A percentile compares a stretch with the other conserved stretches of the same genome.
Evolutionary conservation across 1,140 invertebrate species (phyloP).

Genomic region (Bombus difficillimus): DNA sequence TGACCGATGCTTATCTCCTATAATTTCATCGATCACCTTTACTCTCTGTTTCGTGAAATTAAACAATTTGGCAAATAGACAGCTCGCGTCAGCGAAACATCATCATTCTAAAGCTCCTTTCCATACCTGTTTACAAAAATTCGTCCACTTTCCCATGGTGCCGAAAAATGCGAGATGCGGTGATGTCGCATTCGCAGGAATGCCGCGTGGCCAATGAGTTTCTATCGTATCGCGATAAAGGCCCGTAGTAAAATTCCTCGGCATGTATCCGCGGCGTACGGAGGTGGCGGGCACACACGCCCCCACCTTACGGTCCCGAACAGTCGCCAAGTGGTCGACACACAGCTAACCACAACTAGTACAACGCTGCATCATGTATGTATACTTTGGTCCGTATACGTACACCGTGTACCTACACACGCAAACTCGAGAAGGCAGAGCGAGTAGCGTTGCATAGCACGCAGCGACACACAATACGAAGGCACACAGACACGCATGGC

Average conservation of each 20-base stretch:
- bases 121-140: too few relatives aligned
- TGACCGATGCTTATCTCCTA: too few relatives aligned
- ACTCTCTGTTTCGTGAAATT: too few relatives aligned
- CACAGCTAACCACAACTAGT: conserved; percentile 39
- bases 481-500: background rate
- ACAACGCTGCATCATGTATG: background rate
- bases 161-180: background rate
- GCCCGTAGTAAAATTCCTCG: conserved; percentile 42
- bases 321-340: conserved; percentile 55
- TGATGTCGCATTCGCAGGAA: conserved; percentile 8
- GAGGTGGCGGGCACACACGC: conserved; percentile 44
- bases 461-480: background rate
- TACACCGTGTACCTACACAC: background rate
- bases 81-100: too few relatives aligned
- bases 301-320: conserved; percentile 41
- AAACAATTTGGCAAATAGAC: too few relatives aligned
- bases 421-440: background rate
- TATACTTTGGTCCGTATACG: background rate
- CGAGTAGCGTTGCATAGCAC: background rate
- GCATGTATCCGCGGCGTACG: background rate
- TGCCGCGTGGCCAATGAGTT: conserved; percentile 14
- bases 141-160: background rate
- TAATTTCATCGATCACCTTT: too few relatives aligned
- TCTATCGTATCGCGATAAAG: conserved; percentile 32
- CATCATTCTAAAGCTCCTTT: too few relatives aligned